Conservation (phyloP, 2,888 invertebrate genomes). For the Pristionchus mayeri region DNA sequence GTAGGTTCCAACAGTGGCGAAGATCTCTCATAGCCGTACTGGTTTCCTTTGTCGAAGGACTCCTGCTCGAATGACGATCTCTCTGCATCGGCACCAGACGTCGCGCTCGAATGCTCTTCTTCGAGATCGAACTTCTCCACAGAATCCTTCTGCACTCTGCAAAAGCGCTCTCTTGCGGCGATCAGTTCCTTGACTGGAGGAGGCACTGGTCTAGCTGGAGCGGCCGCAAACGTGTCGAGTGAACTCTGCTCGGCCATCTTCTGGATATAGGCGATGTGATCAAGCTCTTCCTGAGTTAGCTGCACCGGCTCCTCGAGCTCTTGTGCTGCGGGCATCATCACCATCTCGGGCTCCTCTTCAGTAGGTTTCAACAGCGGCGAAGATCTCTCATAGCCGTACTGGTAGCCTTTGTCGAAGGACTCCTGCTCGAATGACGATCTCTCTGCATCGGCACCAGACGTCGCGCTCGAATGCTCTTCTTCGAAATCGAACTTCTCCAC, state of each 20-base stretch:
- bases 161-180: not conserved
- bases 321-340: not conserved
- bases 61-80: not conserved
- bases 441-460: not conserved
- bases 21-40: not conserved
- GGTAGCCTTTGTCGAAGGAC: not conserved
- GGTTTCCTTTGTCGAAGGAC: not conserved
- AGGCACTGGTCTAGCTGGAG: conserved; percentile 4
- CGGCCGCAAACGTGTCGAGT: not conserved
- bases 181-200: not conserved
- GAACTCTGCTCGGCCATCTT: conserved; percentile 14
- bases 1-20: not conserved
- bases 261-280: conserved; percentile 14
- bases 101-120: not conserved
- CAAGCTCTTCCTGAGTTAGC: conserved; percentile 14
- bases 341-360: not conserved
- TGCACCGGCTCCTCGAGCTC: not conserved
- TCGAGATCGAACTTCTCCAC: not conserved
- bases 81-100: conserved; percentile 1
- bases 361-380: not conserved
- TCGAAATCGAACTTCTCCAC: not conserved
- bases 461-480: not conserved
- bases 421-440: not conserved
- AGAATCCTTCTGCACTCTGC: not conserved
- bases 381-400: not conserved